A percentile compares a stretch with the other conserved stretches of the same genome.
phyloP scores from a whole-genome alignment of 2,113 vertebrate genomes.

The Pungitius pungitius region DNA sequence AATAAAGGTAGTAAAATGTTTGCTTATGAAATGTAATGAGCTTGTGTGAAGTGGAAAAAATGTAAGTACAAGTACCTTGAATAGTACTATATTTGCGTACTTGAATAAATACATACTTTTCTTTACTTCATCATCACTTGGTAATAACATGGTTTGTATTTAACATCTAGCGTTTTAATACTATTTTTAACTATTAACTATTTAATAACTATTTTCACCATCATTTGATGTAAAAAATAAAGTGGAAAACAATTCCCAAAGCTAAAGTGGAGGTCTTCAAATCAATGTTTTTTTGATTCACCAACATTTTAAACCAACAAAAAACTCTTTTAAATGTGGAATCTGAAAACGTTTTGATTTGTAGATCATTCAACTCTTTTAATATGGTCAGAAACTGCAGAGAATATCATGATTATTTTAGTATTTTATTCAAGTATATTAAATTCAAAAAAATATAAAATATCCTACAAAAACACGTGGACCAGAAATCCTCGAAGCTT shows the following conservation, averaged over 20 bases:
- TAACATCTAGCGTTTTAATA: not conserved
- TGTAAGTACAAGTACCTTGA: not conserved
- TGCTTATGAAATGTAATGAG: not conserved
- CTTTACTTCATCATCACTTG: too few relatives aligned
- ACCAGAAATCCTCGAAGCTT: constrained; percentile 40
- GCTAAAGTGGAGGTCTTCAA: not conserved
- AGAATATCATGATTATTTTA: constrained; percentile 20
- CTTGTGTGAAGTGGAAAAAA: not conserved
- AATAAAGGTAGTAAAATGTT: not conserved
- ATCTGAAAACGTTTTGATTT: not conserved
- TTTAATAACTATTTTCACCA: not conserved
- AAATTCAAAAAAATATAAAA: constrained; percentile 16
- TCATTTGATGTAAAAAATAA: not conserved
- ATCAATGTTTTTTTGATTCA: not conserved
- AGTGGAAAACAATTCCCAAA: not conserved
- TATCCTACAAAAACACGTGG: constrained; percentile 58
- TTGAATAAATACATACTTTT: not conserved
- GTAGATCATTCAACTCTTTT: not conserved
- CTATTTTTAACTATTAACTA: too few relatives aligned
- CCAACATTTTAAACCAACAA: too few relatives aligned
- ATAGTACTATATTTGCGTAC: not conserved
- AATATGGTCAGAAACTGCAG: constrained; percentile 10
- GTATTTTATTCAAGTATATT: constrained; percentile 57
- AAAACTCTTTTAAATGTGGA: not conserved
- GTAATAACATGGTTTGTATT: not conserved